Evolutionary conservation across 2,888 invertebrate genomes (phyloP).

Genomic region (Smittia sp.): DNA sequence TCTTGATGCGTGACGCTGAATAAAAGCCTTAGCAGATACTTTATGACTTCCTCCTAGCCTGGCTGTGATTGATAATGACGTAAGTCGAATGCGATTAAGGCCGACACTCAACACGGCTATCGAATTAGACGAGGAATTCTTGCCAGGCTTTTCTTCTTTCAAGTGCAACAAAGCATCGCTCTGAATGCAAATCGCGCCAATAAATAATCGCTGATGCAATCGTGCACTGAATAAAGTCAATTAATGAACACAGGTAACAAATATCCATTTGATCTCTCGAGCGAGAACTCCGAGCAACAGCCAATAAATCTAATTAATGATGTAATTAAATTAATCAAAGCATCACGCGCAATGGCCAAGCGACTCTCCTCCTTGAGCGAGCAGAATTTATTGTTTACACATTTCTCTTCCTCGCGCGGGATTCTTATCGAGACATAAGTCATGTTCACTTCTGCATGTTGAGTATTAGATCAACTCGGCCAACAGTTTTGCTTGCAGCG

Average conservation of each 20-base stretch:
- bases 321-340: conserved; percentile 37
- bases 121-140: conserved; percentile 17
- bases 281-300: background rate
- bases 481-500: background rate
- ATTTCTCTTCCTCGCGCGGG: background rate
- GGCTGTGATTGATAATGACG: conserved; percentile 21
- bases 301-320: conserved; percentile 37
- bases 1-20: conserved; percentile 3
- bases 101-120: conserved; percentile 30
- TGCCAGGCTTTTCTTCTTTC: background rate
- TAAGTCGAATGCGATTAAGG: background rate
- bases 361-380: background rate
- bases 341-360: background rate
- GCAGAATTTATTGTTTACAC: background rate
- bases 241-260: background rate
- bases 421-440: background rate
- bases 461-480: background rate
- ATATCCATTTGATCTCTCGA: conserved; percentile 3
- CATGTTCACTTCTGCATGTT: background rate
- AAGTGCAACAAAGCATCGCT: background rate
- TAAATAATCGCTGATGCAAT: background rate
- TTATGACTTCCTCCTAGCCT: conserved; percentile 11
- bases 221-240: conserved; percentile 12
- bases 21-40: background rate
- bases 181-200: background rate